These are phyloP conservation scores for Lasioglossum oenotherae DNA, from an alignment of 2,888 invertebrate species.

Conservation along the genomic window DNA sequence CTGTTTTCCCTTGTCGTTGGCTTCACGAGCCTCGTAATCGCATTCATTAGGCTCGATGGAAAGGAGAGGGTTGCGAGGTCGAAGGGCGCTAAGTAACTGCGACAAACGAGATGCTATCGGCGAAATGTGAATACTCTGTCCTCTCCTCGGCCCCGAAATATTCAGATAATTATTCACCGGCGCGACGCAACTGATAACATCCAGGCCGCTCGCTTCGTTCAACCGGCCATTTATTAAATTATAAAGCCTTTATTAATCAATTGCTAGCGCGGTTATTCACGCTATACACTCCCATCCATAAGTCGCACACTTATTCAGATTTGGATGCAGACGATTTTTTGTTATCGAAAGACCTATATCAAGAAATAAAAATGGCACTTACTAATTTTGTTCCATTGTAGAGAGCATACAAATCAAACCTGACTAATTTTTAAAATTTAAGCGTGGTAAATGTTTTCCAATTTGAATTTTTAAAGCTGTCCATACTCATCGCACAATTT, in stretches of 20 bases:
- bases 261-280: no score
- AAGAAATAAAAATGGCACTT: no score
- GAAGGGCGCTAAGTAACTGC: conserved; percentile 24
- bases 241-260: background rate
- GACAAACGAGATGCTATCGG: conserved; percentile 36
- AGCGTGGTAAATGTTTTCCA: no score
- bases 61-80: conserved; percentile 26
- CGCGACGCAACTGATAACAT: background rate
- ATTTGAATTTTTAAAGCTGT: no score
- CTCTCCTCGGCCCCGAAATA: conserved; percentile 24
- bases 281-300: no score
- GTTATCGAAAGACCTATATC: no score
- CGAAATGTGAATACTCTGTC: conserved; percentile 32
- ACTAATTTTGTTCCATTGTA: no score
- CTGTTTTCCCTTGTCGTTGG: conserved; percentile 23
- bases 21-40: background rate
- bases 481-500: no score
- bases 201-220: background rate
- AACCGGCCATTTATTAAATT: background rate
- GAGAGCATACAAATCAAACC: no score
- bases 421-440: no score
- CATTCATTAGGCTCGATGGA: conserved; percentile 27
- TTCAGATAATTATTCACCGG: background rate
- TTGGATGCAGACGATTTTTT: no score
- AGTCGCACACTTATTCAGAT: no score